These are phyloP conservation scores for Gymnothorax reevesii DNA, from an alignment of 2,797 vertebrate genomes.

Conservation along the genomic window DNA sequence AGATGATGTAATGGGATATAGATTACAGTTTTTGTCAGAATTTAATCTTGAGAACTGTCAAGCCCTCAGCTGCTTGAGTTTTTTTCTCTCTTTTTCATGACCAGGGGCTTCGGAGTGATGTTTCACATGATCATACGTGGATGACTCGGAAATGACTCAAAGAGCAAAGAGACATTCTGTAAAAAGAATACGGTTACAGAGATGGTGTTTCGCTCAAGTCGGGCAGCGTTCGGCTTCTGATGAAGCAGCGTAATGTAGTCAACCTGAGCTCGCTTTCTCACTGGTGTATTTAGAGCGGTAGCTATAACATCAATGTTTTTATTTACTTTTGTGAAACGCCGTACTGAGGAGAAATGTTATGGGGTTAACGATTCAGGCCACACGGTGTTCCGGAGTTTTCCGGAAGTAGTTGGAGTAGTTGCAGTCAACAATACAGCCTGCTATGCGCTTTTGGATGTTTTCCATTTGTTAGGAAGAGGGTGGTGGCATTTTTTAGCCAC, in stretches of 20 bases:
- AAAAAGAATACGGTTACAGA: slow-evolving; percentile 9
- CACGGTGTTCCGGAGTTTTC: background rate
- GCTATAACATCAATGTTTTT: background rate
- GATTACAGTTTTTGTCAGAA: too few relatives aligned
- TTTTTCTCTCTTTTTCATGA: background rate
- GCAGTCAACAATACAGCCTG: background rate
- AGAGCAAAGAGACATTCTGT: background rate
- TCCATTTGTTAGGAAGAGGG: background rate
- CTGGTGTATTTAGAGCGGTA: background rate
- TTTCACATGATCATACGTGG: background rate
- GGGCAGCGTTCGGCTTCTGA: background rate
- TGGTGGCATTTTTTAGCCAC: background rate
- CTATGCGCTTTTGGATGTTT: background rate
- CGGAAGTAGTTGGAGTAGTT: too few relatives aligned
- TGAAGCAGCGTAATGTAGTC: too few relatives aligned
- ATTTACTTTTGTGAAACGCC: background rate
- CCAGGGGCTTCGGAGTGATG: background rate
- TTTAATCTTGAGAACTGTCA: slow-evolving; percentile 73
- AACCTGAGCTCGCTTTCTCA: too few relatives aligned
- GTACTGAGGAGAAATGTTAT: background rate
- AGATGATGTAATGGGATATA: too few relatives aligned
- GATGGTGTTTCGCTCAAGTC: background rate
- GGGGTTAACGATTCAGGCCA: background rate
- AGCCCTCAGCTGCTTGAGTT: slow-evolving; percentile 50
- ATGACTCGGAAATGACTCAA: slow-evolving; percentile 17